Base-by-base conservation (phyloP, 92 coral and sea anemone genomes). In the Montipora capitata region DNA sequence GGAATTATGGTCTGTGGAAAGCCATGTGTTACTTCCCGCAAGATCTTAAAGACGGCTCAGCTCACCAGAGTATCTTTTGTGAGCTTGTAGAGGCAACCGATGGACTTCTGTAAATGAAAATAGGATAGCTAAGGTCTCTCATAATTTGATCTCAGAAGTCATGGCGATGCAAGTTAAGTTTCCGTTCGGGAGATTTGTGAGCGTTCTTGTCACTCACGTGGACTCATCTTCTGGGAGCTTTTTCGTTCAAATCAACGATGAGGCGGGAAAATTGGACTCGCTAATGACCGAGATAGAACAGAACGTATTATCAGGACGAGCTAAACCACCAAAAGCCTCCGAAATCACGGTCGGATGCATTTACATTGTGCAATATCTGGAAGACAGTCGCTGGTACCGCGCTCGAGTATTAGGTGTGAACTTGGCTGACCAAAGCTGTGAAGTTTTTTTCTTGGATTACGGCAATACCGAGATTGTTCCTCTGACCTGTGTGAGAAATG, bases 171-270 rank as follows among this genome's bases (percentile, higher is more conserved):
- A 81, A 73, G 89, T 93, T 18, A 66, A 69, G 14, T 97, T 97
- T 69, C 99, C 98, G 40, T 94, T 97, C 71, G 98, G 97, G 65
- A 93, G 79, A 67, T 38, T 77, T 40, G 99, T 97, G 88, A 95
- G 93, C 81, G 98, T 94, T 27, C 86, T 96, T n/a, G 95, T 86
- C 57, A 94, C 98, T 13, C 96, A 96, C 96, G 98, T 97, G 93
- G 96, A 97, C 42, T 87, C 79, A 17, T 68, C 78, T 35, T 80
- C 98, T 13, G 99, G 95, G 2, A 68, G 88, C 78, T 90, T 96
- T 87, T 97, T 94, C 93, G 94, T 97, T 79, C 99, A 97, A 89
- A 86, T 94, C 86, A 90, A 80, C 92, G 86, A 89, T 79, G 96
- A 94, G 88, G 94, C 96, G 77, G 96, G 94, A 51, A 94, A 96